Percentiles rank a stretch among this genome's conserved stretches.
Evolutionary conservation across 2,888 invertebrate genomes (phyloP).

Genomic region (Marronus borbonicus): DNA sequence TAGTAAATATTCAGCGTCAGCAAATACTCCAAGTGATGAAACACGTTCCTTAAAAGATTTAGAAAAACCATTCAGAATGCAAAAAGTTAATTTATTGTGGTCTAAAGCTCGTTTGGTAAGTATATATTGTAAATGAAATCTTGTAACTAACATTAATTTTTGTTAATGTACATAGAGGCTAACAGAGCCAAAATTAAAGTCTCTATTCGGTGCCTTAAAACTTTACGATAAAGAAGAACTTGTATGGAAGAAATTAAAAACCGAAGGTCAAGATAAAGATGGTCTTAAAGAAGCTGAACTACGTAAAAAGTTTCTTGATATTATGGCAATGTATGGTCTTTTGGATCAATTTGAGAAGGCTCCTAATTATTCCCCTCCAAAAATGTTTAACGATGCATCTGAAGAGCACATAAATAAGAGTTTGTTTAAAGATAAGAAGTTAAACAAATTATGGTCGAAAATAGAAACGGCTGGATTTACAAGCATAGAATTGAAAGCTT

Average conservation of each 20-base stretch:
- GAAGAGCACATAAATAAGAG: conserved; percentile 82
- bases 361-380: conserved; percentile 71
- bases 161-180: conserved; percentile 75
- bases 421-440: conserved; percentile 90
- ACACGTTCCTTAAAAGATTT: conserved; percentile 76
- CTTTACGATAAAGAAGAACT: conserved; percentile 95
- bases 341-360: conserved; percentile 81
- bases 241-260: conserved; percentile 84
- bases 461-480: conserved; percentile 92
- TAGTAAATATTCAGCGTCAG: conserved; percentile 80
- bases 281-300: conserved; percentile 87
- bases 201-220: conserved; percentile 89
- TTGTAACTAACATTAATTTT: conserved; percentile 6
- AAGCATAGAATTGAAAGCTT: conserved; percentile 83
- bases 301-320: conserved; percentile 84
- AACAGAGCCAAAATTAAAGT: conserved; percentile 87
- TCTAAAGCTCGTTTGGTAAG: conserved; percentile 90
- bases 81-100: conserved; percentile 92
- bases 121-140: conserved; percentile 57
- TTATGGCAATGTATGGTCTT: conserved; percentile 87
- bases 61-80: conserved; percentile 91
- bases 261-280: conserved; percentile 89
- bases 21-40: conserved; percentile 65
- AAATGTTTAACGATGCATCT: conserved; percentile 70
- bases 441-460: conserved; percentile 91